phyloP scores from a whole-genome alignment of 2,797 vertebrate species.

The Cynopterus sphinx region DNA sequence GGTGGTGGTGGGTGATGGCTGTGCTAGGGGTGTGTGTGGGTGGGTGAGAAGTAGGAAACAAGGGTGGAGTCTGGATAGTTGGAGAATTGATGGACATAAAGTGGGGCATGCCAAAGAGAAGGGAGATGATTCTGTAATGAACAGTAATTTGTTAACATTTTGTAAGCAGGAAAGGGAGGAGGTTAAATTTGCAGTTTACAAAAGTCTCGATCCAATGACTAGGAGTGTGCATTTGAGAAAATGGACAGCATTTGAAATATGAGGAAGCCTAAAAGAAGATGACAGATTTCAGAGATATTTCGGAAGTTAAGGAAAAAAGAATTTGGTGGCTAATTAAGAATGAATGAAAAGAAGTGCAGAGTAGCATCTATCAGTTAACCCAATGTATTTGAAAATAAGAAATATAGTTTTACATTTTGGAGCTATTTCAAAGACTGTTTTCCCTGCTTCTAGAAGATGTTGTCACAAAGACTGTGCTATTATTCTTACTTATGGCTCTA shows the following conservation, averaged over 20 bases:
- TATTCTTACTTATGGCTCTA: not conserved
- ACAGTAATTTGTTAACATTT: not conserved
- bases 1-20: not conserved
- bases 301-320: not conserved
- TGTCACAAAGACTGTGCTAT: not conserved
- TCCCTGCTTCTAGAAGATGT: not conserved
- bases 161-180: not conserved
- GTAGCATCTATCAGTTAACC: not conserved
- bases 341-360: not conserved
- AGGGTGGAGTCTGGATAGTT: too few species aligned
- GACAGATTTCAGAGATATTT: not conserved
- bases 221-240: not conserved
- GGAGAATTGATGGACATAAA: not conserved
- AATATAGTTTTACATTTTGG: not conserved
- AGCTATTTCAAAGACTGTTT: not conserved
- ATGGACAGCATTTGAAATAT: not conserved
- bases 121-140: not conserved
- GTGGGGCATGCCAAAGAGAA: not conserved
- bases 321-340: not conserved
- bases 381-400: not conserved
- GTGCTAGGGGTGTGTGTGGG: too few species aligned
- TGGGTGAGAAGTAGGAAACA: not conserved
- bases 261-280: not conserved
- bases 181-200: not conserved
- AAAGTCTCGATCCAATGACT: not conserved